Percentiles rank a stretch among this genome's conserved stretches.
phyloP scores from a whole-genome alignment of 1,140 invertebrate species.

The Caerostris darwini region DNA sequence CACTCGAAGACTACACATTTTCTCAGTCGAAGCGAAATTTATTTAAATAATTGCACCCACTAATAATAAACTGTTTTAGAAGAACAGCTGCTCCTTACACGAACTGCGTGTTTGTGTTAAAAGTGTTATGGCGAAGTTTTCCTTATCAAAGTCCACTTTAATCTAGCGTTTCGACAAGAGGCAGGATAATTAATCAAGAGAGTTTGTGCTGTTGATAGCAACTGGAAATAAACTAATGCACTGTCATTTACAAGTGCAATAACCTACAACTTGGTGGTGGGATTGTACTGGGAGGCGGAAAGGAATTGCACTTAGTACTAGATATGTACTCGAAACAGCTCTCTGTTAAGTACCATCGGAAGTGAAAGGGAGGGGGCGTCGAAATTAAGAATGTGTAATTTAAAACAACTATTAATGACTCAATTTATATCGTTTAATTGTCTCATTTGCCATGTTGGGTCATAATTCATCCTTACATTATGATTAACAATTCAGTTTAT shows the following conservation, averaged over 20 bases:
- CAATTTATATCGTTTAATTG: constrained; percentile 49
- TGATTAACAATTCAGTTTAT: constrained; percentile 6
- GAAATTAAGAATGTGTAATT: constrained; percentile 52
- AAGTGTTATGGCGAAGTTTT: background rate
- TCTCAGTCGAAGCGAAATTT: background rate
- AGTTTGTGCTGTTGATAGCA: background rate
- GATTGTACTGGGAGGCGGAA: background rate
- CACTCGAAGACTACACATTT: background rate
- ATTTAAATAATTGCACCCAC: background rate
- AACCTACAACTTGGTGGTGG: background rate
- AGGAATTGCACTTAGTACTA: background rate
- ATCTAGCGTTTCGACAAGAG: constrained; percentile 4
- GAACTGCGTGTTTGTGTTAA: background rate
- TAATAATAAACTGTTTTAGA: background rate
- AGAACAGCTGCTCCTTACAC: background rate
- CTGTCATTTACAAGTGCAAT: constrained; percentile 37
- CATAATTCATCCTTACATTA: constrained; percentile 48
- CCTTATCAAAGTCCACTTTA: constrained; percentile 24
- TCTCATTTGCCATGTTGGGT: constrained; percentile 33
- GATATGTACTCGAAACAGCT: background rate
- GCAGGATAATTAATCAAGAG: constrained; percentile 38
- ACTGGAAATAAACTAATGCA: constrained; percentile 7
- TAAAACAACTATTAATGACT: constrained; percentile 64
- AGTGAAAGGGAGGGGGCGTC: background rate
- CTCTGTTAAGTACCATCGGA: constrained; percentile 10